Percentiles rank a stretch among this genome's conserved stretches.
Evolutionary conservation across 2,888 invertebrate species (phyloP).

Genomic region (Drosophila ezoana): DNA sequence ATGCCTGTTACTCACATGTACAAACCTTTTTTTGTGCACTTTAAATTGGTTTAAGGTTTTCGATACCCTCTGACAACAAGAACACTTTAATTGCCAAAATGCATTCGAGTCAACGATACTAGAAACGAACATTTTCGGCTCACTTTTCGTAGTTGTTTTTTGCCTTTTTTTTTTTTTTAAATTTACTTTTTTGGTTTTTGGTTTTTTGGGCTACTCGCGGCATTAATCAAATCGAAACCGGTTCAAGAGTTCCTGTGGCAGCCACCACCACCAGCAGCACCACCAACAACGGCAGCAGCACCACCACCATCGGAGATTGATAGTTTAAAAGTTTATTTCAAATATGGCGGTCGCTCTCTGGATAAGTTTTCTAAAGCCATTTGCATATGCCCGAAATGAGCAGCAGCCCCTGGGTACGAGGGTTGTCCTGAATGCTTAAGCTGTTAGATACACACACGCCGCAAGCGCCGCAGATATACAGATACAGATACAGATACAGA

Average conservation of each 20-base stretch:
- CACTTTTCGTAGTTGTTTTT: constrained; percentile 9
- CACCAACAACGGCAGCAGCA: constrained; percentile 1
- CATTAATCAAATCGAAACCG: constrained; percentile 79
- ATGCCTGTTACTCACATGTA: background rate
- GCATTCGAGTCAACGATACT: constrained; percentile 31
- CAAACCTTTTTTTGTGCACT: background rate
- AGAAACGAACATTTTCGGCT: constrained; percentile 24
- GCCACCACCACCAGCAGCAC: constrained; percentile 49
- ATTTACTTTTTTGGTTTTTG: constrained; percentile 11
- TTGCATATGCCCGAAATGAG: constrained; percentile 76
- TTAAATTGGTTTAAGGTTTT: background rate
- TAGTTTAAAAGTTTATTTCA: constrained; percentile 74
- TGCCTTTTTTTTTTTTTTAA: constrained; percentile 16
- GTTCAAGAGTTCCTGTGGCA: constrained; percentile 49
- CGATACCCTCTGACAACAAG: constrained; percentile 1
- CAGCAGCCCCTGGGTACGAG: constrained; percentile 50
- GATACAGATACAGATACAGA: constrained; percentile 18
- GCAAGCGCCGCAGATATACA: constrained; percentile 4
- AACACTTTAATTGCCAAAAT: constrained; percentile 48
- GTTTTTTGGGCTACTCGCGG: constrained; percentile 39
- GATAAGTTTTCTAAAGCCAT: constrained; percentile 38
- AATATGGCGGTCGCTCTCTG: constrained; percentile 64
- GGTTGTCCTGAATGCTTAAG: constrained; percentile 64
- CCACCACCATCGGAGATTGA: constrained; percentile 45
- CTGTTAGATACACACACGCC: constrained; percentile 54